These are phyloP conservation scores for Noturus placidus DNA, from an alignment of 2,113 vertebrate genomes.

Conservation along the genomic window DNA sequence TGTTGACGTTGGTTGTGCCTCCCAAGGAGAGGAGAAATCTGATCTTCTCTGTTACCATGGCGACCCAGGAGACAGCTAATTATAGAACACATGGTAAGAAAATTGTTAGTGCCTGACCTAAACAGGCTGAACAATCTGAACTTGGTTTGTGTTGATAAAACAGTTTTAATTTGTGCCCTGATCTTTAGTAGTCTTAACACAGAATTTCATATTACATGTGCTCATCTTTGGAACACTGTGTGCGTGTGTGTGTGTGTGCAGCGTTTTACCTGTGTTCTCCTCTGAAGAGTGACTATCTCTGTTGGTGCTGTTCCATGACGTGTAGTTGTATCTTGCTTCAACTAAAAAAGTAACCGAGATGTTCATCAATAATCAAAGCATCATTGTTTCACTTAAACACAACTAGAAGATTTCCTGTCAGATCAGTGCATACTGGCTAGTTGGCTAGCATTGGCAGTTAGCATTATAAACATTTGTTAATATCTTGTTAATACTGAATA, in stretches of 20 bases:
- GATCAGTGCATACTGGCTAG: background rate
- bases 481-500: too few relatives aligned
- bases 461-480: background rate
- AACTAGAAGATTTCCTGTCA: background rate
- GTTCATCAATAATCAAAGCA: background rate
- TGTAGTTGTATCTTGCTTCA: constrained; percentile 28
- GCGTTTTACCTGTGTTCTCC: constrained; percentile 12
- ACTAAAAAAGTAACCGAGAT: constrained; percentile 27
- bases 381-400: background rate
- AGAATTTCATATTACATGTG: background rate
- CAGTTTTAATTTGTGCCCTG: background rate
- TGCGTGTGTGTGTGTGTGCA: background rate
- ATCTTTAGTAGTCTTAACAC: background rate
- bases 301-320: constrained; percentile 34
- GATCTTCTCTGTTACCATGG: constrained; percentile 24
- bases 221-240: background rate
- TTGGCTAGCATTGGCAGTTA: background rate
- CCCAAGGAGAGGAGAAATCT: background rate
- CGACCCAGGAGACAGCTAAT: constrained; percentile 61
- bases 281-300: constrained; percentile 18
- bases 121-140: background rate
- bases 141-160: background rate
- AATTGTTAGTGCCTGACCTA: background rate
- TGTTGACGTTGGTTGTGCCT: constrained; percentile 49
- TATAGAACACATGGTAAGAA: constrained; percentile 8